These are phyloP conservation scores for Xylocopa sonorina DNA, from an alignment of 1,140 invertebrate genomes.

Conservation along the genomic window DNA sequence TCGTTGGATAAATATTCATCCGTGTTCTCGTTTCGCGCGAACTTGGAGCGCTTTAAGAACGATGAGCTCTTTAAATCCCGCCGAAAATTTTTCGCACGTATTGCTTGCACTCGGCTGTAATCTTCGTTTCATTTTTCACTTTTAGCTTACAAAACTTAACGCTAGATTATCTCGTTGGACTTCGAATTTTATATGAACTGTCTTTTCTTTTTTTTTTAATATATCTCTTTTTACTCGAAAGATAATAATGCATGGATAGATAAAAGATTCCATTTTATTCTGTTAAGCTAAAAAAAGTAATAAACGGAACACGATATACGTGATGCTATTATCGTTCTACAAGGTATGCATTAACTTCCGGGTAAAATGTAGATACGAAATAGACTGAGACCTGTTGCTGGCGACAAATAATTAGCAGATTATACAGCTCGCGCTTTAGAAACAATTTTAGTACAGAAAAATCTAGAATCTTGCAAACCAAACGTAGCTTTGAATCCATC, in stretches of 20 bases:
- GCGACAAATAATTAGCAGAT: slow-evolving; percentile 69
- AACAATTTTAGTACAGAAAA: slow-evolving; percentile 1
- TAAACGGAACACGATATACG: neutral
- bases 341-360: slow-evolving; percentile 14
- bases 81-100: neutral
- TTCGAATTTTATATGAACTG: no score
- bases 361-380: slow-evolving; percentile 28
- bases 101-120: no score
- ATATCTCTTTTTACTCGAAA: no score
- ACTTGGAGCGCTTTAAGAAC: neutral
- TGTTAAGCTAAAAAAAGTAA: neutral
- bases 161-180: no score
- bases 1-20: neutral
- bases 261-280: neutral
- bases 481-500: neutral
- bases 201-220: no score
- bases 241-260: no score
- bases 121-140: neutral
- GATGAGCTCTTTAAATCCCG: neutral
- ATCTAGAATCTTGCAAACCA: neutral
- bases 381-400: slow-evolving; percentile 74
- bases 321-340: slow-evolving; percentile 32
- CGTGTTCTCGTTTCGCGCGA: neutral
- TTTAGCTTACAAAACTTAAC: no score
- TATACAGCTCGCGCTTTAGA: slow-evolving; percentile 10